Percentiles rank a stretch among this genome's conserved stretches.
phyloP scores from a whole-genome alignment of 1,140 invertebrate genomes.

The Apis cerana region DNA sequence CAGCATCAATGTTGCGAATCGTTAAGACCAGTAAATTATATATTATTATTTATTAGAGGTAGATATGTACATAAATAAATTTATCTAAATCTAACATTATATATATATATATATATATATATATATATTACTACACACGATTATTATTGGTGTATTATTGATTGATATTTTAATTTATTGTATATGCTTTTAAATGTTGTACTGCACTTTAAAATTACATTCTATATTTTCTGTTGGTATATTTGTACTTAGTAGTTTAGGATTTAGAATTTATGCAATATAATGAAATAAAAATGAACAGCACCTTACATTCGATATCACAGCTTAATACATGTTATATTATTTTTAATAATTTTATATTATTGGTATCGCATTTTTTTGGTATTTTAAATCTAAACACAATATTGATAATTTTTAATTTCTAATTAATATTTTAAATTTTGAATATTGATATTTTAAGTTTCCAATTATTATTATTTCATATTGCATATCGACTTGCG shows the following conservation, averaged over 20 bases:
- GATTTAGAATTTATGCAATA: constrained; percentile 29
- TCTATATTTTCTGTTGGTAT: constrained; percentile 7
- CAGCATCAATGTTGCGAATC: constrained; percentile 36
- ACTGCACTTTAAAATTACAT: constrained; percentile 10
- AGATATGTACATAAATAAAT: constrained; percentile 20
- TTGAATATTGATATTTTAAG: not conserved
- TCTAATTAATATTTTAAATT: not conserved
- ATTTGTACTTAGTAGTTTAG: constrained; percentile 41
- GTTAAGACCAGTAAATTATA: constrained; percentile 15
- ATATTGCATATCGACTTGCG: not conserved
- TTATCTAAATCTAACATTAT: constrained; percentile 9
- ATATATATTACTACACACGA: not conserved
- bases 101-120: not conserved
- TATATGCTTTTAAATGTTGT: constrained; percentile 6
- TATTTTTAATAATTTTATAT: not conserved
- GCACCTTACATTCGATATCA: constrained; percentile 45
- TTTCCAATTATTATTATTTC: not conserved
- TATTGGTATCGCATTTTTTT: not conserved
- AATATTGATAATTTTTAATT: not conserved
- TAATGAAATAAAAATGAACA: constrained; percentile 20
- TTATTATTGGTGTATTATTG: not conserved
- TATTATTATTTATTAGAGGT: constrained; percentile 27
- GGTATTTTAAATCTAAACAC: not conserved
- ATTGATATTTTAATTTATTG: constrained; percentile 22
- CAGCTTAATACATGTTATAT: constrained; percentile 36